Conservation (phyloP, 2,888 invertebrate species). For the Ceriagrion tenellum region DNA sequence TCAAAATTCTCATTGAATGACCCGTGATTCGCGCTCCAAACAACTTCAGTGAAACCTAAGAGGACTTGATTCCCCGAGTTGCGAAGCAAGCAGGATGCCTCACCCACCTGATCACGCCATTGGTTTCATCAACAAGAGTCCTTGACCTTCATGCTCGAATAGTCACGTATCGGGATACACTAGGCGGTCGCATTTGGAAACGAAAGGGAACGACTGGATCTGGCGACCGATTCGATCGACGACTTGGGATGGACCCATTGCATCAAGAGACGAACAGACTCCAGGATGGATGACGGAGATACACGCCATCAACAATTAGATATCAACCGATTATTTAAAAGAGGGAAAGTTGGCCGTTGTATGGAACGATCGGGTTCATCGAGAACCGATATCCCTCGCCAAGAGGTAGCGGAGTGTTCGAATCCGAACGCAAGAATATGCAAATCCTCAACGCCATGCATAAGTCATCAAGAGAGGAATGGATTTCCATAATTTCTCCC, state of each 20-base stretch:
- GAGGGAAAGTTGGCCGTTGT: background rate
- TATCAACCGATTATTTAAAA: background rate
- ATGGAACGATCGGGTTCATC: background rate
- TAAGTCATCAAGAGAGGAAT: background rate
- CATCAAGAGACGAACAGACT: background rate
- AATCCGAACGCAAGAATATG: background rate
- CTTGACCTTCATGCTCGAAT: background rate
- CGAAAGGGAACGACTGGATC: background rate
- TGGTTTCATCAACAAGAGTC: background rate
- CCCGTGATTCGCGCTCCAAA: too few relatives aligned
- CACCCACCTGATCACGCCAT: too few relatives aligned
- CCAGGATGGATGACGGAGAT: too few relatives aligned
- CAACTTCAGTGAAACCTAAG: too few relatives aligned
- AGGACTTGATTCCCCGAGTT: too few relatives aligned
- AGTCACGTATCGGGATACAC: background rate
- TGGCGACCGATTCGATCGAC: background rate
- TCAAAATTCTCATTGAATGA: too few relatives aligned
- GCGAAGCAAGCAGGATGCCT: too few relatives aligned
- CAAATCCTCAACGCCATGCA: background rate
- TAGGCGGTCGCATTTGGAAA: background rate
- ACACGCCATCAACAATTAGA: too few relatives aligned
- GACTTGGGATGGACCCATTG: background rate
- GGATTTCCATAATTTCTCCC: constrained; percentile 10
- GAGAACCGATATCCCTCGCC: background rate
- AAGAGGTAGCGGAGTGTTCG: background rate